phyloP scores from a whole-genome alignment of 2,888 invertebrate genomes.

The Eueremaeus valkanovi region DNA sequence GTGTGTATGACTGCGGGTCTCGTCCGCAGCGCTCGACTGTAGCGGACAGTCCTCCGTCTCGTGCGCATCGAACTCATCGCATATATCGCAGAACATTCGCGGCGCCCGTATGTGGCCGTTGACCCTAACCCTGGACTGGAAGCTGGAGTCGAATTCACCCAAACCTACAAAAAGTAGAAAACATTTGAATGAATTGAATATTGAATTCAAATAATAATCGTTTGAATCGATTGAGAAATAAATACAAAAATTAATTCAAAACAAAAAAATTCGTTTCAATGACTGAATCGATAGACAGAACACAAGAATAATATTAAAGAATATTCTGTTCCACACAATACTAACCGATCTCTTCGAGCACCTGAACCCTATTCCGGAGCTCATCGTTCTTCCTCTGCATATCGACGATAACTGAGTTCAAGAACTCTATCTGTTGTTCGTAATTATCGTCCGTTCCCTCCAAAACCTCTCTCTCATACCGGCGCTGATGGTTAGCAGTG shows the following conservation, averaged over 20 bases:
- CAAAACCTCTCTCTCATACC: not conserved
- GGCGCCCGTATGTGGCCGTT: constrained; percentile 58
- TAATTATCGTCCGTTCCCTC: constrained; percentile 34
- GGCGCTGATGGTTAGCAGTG: not conserved
- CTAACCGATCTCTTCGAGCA: constrained; percentile 43
- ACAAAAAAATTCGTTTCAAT: too few species aligned
- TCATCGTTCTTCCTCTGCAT: constrained; percentile 89
- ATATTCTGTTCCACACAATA: too few species aligned
- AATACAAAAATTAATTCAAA: too few species aligned
- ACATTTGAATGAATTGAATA: not conserved
- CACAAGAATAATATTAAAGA: too few species aligned
- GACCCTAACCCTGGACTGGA: constrained; percentile 20
- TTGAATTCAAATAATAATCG: not conserved
- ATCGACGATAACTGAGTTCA: constrained; percentile 94
- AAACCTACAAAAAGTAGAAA: constrained; percentile 2
- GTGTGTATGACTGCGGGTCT: constrained; percentile 48
- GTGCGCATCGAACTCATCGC: constrained; percentile 91
- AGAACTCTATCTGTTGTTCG: constrained; percentile 62
- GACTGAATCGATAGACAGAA: too few species aligned
- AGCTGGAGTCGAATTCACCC: constrained; percentile 34
- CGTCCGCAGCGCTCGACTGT: constrained; percentile 61
- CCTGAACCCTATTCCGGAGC: constrained; percentile 60
- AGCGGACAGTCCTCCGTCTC: constrained; percentile 95
- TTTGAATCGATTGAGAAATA: too few species aligned
- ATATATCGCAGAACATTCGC: constrained; percentile 93